Evolutionary conservation across 2,797 vertebrate species (phyloP).

Genomic region (Synaphobranchus kaupii): DNA sequence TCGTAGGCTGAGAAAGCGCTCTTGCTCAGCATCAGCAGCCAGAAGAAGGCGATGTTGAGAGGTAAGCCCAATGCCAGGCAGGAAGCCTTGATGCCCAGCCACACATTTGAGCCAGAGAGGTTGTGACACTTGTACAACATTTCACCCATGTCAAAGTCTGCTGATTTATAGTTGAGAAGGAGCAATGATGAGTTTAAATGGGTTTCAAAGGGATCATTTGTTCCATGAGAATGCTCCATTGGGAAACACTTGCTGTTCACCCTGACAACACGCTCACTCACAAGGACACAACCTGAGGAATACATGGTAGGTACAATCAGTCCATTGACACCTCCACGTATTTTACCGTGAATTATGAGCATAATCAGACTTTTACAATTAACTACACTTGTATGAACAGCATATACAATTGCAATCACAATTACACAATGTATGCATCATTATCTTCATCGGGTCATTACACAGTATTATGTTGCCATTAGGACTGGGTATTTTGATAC

Average conservation of each 20-base stretch:
- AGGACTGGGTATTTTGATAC: too few relatives aligned
- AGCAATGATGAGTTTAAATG: constrained; percentile 20
- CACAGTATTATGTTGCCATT: background rate
- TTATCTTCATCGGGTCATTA: background rate
- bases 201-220: background rate
- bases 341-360: background rate
- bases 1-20: constrained; percentile 47
- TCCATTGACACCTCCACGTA: background rate
- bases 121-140: constrained; percentile 23
- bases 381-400: background rate
- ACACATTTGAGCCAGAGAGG: constrained; percentile 12
- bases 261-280: background rate
- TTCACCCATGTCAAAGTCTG: constrained; percentile 7
- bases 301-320: background rate
- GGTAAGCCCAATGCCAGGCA: constrained; percentile 33
- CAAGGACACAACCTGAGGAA: constrained; percentile 13
- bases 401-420: background rate
- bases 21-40: constrained; percentile 44
- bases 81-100: background rate
- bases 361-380: too few relatives aligned
- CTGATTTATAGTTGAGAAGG: constrained; percentile 9
- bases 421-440: background rate
- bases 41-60: constrained; percentile 46
- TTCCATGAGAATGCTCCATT: constrained; percentile 20
- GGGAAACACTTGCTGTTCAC: background rate